phyloP scores from a whole-genome alignment of 2,888 invertebrate genomes.

The Heterodera filipjevi region DNA sequence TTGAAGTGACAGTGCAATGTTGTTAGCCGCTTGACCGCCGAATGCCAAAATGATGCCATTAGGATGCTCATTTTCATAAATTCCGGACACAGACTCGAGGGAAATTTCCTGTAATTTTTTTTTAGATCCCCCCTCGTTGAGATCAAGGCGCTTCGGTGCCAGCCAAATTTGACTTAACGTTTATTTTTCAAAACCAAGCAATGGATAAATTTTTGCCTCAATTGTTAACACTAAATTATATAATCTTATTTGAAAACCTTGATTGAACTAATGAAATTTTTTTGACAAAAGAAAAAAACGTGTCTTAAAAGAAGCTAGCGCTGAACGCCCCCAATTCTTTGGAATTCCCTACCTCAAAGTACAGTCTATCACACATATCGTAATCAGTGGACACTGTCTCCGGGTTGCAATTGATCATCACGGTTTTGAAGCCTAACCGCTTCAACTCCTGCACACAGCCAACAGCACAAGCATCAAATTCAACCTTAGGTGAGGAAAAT shows the following conservation, averaged over 20 bases:
- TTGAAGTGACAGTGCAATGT: constrained; percentile 97
- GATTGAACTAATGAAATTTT: too few relatives aligned
- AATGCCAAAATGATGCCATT: constrained; percentile 92
- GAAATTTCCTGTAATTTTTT: constrained; percentile 80
- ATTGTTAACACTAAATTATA: too few relatives aligned
- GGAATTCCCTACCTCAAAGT: constrained; percentile 74
- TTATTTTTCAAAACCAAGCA: too few relatives aligned
- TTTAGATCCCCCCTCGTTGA: not conserved
- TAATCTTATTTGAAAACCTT: too few relatives aligned
- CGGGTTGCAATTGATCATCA: constrained; percentile 99
- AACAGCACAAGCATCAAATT: constrained; percentile 99
- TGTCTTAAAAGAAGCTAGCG: too few relatives aligned
- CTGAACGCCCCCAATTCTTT: too few relatives aligned
- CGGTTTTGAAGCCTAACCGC: constrained; percentile 77
- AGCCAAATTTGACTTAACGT: too few relatives aligned
- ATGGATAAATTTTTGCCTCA: too few relatives aligned
- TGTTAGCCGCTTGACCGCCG: constrained; percentile 98
- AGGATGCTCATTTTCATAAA: constrained; percentile 89
- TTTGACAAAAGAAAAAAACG: too few relatives aligned
- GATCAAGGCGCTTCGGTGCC: too few relatives aligned
- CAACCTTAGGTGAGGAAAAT: too few relatives aligned
- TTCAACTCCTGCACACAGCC: constrained; percentile 89
- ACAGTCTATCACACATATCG: constrained; percentile 96
- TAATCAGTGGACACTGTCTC: constrained; percentile 99
- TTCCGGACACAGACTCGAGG: constrained; percentile 50